A percentile compares a stretch with the other conserved stretches of the same genome.
Conservation (phyloP, 2,888 invertebrate species). For the Mesorhabditis sp. region DNA sequence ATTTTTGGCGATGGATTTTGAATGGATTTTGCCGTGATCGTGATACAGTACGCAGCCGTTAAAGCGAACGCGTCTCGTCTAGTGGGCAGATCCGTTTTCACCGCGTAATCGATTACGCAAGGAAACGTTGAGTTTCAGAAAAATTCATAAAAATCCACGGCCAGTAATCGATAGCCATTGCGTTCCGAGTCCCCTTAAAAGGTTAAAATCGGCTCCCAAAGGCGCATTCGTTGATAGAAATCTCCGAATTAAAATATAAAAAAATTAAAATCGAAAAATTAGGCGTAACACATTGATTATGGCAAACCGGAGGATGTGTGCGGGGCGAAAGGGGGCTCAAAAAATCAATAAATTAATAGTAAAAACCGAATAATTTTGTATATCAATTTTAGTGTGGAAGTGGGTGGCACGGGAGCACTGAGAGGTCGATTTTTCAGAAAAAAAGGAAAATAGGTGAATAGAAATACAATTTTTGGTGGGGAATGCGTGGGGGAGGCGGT, state of each 20-base stretch:
- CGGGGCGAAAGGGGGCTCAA: neutral
- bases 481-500: neutral
- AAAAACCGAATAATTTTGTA: neutral
- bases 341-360: neutral
- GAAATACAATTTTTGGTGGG: neutral
- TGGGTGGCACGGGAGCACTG: neutral
- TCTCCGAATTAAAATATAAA: neutral
- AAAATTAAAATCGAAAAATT: neutral
- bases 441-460: neutral
- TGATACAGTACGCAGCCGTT: too few species aligned
- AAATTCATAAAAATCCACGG: too few species aligned
- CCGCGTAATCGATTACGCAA: too few species aligned
- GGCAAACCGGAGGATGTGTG: neutral
- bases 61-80: too few species aligned
- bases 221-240: neutral
- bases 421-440: neutral
- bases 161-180: too few species aligned
- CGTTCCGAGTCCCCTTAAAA: neutral
- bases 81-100: too few species aligned
- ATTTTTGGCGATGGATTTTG: too few species aligned
- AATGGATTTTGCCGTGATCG: too few species aligned
- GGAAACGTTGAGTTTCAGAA: too few species aligned
- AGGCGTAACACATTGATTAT: neutral
- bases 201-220: neutral
- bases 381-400: neutral